Percentiles rank a stretch among this genome's conserved stretches.
Evolutionary conservation across 1,140 invertebrate species (phyloP).

Genomic region (Drosophila neocordata): DNA sequence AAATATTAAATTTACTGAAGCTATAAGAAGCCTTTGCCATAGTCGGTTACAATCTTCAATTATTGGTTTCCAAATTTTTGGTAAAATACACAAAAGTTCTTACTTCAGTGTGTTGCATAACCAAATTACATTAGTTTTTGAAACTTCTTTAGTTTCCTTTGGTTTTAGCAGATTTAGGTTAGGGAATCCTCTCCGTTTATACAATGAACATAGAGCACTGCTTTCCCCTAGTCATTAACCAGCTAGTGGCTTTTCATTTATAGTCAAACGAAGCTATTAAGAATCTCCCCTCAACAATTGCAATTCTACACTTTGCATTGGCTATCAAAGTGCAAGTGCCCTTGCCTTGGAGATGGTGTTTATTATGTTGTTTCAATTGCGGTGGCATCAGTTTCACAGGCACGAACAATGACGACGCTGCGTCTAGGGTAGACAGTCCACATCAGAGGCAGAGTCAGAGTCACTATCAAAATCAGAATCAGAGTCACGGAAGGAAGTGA

Average conservation of each 20-base stretch:
- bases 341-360: conserved; percentile 26
- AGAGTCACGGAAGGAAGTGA: conserved; percentile 66
- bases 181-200: not conserved
- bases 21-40: too few species aligned
- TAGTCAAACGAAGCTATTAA: not conserved
- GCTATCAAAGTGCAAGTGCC: conserved; percentile 16
- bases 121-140: too few species aligned
- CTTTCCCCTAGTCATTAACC: not conserved
- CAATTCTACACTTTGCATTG: conserved; percentile 23
- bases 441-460: conserved; percentile 5
- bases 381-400: conserved; percentile 73
- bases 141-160: too few species aligned
- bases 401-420: conserved; percentile 70
- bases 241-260: not conserved
- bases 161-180: too few species aligned
- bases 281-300: conserved; percentile 12
- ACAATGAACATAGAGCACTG: not conserved
- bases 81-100: too few species aligned
- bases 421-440: conserved; percentile 58
- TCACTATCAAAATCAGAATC: conserved; percentile 19
- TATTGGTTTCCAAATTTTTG: too few species aligned
- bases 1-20: too few species aligned
- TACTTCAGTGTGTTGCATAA: too few species aligned
- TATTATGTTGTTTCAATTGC: conserved; percentile 36
- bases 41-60: too few species aligned